Evolutionary conservation across 2,797 vertebrate genomes (phyloP).

Genomic region (Dicrostonyx torquatus): DNA sequence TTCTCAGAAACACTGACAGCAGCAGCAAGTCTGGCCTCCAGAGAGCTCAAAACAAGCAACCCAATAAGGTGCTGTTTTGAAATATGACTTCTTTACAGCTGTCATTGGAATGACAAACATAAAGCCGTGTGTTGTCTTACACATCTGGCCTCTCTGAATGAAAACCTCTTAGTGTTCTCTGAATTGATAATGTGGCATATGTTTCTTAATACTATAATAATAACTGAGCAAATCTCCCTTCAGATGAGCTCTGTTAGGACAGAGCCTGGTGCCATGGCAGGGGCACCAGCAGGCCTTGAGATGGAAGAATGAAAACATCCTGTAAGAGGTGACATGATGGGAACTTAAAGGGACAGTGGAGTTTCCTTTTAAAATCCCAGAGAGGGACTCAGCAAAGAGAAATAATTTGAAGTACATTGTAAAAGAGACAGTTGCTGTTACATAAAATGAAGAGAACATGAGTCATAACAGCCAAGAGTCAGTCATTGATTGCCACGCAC

Average conservation of each 20-base stretch:
- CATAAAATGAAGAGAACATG: accelerated
- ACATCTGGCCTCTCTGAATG: conserved; percentile 46
- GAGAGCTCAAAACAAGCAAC: conserved; percentile 58
- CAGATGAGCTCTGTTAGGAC: neutral
- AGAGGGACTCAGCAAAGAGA: neutral
- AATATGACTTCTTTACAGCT: conserved; percentile 42
- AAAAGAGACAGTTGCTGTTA: neutral
- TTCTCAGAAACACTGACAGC: conserved; percentile 71
- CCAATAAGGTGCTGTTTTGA: conserved; percentile 55
- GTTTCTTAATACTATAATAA: conserved; percentile 26
- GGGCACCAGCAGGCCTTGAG: neutral
- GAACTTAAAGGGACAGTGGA: neutral
- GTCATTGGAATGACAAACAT: conserved; percentile 29
- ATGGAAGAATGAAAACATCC: neutral
- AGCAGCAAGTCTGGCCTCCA: conserved; percentile 38
- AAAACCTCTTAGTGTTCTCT: neutral
- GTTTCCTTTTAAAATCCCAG: neutral
- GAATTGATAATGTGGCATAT: neutral
- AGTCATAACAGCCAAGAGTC: neutral
- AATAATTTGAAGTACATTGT: neutral
- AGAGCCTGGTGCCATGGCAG: neutral
- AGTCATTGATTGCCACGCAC: neutral
- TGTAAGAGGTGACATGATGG: neutral
- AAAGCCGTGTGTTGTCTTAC: conserved; percentile 16
- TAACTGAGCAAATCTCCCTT: neutral